Evolutionary conservation across 2,888 invertebrate genomes (phyloP).

Genomic region (Deilephila elpenor): DNA sequence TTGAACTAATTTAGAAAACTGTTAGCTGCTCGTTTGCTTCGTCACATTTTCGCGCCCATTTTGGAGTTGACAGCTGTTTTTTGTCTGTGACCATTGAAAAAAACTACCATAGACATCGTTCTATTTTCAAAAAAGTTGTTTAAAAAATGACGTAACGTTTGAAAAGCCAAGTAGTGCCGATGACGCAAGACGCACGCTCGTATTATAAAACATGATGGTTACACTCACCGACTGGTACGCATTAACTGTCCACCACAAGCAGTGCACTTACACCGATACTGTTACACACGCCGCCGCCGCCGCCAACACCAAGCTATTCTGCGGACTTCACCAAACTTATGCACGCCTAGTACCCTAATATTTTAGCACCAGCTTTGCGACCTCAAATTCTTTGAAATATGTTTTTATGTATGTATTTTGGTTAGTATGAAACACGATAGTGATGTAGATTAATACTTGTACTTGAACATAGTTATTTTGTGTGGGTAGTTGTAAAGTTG

Average conservation of each 20-base stretch:
- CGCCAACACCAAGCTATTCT: conserved; percentile 80
- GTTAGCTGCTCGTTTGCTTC: no score
- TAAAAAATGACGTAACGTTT: not conserved
- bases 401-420: not conserved
- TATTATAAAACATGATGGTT: conserved; percentile 78
- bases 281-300: conserved; percentile 79
- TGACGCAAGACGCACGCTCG: conserved; percentile 34
- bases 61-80: no score
- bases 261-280: conserved; percentile 82
- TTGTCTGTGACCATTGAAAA: no score
- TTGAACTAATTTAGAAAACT: no score
- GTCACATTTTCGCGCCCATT: no score
- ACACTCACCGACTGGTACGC: conserved; percentile 83
- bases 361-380: conserved; percentile 68
- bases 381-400: conserved; percentile 54
- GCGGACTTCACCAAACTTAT: conserved; percentile 81
- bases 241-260: conserved; percentile 84
- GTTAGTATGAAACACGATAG: not conserved
- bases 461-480: not conserved
- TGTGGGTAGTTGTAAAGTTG: no score
- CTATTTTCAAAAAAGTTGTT: not conserved
- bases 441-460: not conserved
- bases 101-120: no score
- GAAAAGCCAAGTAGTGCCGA: conserved; percentile 14
- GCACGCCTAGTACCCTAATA: conserved; percentile 79